Evolutionary conservation across 2,797 vertebrate genomes (phyloP).

Genomic region (Masticophis lateralis): DNA sequence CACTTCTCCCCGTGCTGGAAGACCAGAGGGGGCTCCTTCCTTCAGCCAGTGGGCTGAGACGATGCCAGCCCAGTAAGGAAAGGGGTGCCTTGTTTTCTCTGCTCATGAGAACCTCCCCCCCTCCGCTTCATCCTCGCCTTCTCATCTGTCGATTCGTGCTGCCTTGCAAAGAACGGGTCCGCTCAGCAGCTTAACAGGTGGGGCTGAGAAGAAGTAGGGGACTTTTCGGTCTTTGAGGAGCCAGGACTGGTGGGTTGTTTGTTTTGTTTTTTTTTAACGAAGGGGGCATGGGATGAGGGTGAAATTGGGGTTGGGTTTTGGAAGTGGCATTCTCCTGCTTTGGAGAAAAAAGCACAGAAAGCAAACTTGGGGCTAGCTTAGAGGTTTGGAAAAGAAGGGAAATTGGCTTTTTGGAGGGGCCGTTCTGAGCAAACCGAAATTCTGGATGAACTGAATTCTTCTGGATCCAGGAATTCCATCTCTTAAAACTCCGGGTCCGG

Average conservation of each 20-base stretch:
- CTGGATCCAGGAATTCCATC: not conserved
- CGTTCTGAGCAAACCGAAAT: not conserved
- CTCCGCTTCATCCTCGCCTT: not conserved
- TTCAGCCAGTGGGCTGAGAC: constrained; percentile 3
- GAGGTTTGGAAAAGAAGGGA: not conserved
- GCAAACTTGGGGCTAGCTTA: not conserved
- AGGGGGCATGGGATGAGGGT: too few species aligned
- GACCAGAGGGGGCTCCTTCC: not conserved
- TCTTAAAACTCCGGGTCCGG: not conserved
- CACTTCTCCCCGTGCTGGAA: not conserved
- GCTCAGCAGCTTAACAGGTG: constrained; percentile 36
- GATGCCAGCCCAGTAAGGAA: not conserved
- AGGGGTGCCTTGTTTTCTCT: not conserved
- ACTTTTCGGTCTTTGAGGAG: constrained; percentile 31
- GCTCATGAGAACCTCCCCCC: not conserved
- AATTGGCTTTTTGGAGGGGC: not conserved
- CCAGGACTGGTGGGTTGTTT: constrained; percentile 45
- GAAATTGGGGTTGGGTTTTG: not conserved
- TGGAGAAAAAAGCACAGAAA: not conserved
- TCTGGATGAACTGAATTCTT: not conserved
- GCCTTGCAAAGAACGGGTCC: constrained; percentile 30
- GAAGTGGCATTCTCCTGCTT: not conserved
- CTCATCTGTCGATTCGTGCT: not conserved
- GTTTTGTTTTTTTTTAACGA: not conserved
- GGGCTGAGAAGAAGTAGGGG: constrained; percentile 24